phyloP scores from a whole-genome alignment of 1,140 invertebrate genomes.

The Drosophila nigromelanica region DNA sequence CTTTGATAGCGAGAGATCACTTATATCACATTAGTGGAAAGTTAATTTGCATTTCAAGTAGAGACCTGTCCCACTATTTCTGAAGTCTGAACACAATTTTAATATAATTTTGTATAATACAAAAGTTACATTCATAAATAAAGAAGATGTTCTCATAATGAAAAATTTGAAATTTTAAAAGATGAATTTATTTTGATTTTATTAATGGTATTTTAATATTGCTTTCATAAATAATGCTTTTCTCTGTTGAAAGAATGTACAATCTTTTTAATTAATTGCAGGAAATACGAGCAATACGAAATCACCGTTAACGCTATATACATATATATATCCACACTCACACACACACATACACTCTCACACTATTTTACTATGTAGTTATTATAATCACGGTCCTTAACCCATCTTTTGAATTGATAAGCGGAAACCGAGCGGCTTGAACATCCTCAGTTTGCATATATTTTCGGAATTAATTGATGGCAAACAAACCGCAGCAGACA shows the following conservation, averaged over 20 bases:
- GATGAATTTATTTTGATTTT: too few species aligned
- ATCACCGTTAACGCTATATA: too few species aligned
- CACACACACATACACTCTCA: neutral
- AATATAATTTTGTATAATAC: too few species aligned
- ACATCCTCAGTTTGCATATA: constrained; percentile 39
- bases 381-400: constrained; percentile 17
- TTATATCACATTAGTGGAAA: constrained; percentile 28
- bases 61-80: neutral
- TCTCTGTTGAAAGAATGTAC: too few species aligned
- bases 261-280: neutral
- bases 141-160: too few species aligned
- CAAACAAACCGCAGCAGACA: constrained; percentile 53
- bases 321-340: neutral
- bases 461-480: constrained; percentile 62
- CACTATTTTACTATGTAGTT: neutral
- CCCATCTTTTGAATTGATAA: neutral
- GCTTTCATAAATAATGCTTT: too few species aligned
- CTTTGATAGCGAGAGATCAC: constrained; percentile 26
- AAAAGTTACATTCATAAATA: too few species aligned
- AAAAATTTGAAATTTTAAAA: too few species aligned
- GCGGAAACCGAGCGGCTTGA: constrained; percentile 29
- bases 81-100: too few species aligned
- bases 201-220: too few species aligned
- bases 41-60: constrained; percentile 32
- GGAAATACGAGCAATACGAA: constrained; percentile 1